Evolutionary conservation across 2,113 vertebrate genomes (phyloP).

Genomic region (Varanus salvator): DNA sequence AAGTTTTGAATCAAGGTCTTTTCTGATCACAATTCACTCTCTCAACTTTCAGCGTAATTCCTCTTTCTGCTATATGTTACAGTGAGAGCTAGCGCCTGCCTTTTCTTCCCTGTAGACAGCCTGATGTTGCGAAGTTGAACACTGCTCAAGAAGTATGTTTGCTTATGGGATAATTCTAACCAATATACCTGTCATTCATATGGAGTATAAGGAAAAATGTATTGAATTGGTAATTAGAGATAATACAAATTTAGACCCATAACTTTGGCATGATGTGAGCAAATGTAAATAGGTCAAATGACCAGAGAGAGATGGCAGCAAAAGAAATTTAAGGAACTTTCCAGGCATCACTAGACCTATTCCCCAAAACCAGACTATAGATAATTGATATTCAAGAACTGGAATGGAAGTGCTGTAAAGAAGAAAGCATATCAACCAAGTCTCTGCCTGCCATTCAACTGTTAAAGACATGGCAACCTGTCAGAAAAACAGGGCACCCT

Average conservation of each 20-base stretch:
- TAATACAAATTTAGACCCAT: neutral
- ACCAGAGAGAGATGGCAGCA: neutral
- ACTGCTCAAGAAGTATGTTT: neutral
- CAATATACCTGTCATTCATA: neutral
- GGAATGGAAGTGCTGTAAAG: neutral
- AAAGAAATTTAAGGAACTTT: neutral
- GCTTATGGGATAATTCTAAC: neutral
- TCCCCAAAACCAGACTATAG: neutral
- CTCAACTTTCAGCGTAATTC: neutral
- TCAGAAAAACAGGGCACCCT: neutral
- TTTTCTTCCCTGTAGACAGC: neutral
- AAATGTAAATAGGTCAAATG: neutral
- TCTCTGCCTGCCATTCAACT: neutral
- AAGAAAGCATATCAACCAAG: neutral
- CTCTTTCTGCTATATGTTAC: neutral
- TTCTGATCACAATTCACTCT: neutral
- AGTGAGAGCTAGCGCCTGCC: neutral
- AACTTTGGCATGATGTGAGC: neutral
- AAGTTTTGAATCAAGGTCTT: neutral
- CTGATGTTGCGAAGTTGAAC: neutral
- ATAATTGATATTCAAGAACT: too few relatives aligned
- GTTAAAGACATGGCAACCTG: neutral
- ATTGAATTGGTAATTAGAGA: neutral
- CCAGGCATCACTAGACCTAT: neutral
- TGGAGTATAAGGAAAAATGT: neutral